Base-by-base conservation (phyloP, 1,140 invertebrate genomes). In the Hestina assimilis region DNA sequence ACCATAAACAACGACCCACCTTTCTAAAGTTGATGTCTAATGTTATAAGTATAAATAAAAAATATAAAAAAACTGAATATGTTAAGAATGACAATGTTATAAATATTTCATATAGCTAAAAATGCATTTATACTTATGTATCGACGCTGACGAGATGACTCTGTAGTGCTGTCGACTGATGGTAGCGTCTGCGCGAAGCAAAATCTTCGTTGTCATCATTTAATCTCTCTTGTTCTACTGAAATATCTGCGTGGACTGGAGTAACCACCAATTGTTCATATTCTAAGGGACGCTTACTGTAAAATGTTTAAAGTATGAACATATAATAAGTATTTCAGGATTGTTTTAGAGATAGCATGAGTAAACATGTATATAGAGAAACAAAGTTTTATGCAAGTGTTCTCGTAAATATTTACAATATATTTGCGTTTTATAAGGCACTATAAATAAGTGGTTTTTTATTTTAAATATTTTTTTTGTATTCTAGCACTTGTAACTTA, bases 151-250 rank as follows among this genome's bases (percentile, higher is more conserved):
- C 93, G 62, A 94, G 92, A 68, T 94, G 93, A 14, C 92, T 94
- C 58, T 94, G 92, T n/a, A 96, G 92, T 12, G 94, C 93, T 0
- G 94, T 93, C 20, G 95, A 95, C 79, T 98, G 96, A 89, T 98
- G 97, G 87, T 98, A 99, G 59, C 95, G 92, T 72, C 95, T 93
- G 65, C 97, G 92, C 24, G 93, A 94, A 1, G 96, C 92, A 87
- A 98, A 99, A 86, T 99, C 97, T 84, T 96, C 94, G 87, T 98
- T 98, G 70, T 98, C 96, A 74, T 98, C 96, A 59, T 97, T 99
- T 15, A 98, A 89, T 77, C 97, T 95, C 41, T 96, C 92, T 12
- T 96, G 93, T 63, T 93, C 92, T 14, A 96, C 91, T 70, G 95
- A 92, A 5, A 98, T 92, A 35, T 93, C 94, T 1, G 95, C 94